Percentiles rank a stretch among this genome's conserved stretches.
Evolutionary conservation across 2,113 vertebrate genomes (phyloP).

Genomic region (Melanerpes formicivorus): DNA sequence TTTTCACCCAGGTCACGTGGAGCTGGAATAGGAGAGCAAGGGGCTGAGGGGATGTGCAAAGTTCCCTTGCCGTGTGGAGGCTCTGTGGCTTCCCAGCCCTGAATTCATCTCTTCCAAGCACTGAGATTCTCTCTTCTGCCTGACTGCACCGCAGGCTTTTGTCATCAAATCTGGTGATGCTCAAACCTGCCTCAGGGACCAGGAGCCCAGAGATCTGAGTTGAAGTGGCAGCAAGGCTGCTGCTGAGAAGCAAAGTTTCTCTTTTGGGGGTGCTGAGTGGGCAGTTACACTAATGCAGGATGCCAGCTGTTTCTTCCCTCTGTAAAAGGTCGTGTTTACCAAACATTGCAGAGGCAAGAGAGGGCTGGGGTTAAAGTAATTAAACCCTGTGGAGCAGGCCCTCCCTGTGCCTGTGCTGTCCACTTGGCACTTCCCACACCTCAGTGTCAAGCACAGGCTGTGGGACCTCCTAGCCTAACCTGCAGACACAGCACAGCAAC

Average conservation of each 20-base stretch:
- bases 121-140: constrained; percentile 63
- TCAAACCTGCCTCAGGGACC: constrained; percentile 48
- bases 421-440: not conserved
- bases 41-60: not conserved
- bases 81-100: not conserved
- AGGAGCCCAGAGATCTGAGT: constrained; percentile 65
- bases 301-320: constrained; percentile 50
- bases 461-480: not conserved
- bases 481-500: not conserved
- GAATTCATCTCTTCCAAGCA: constrained; percentile 30
- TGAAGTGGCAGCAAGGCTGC: constrained; percentile 62
- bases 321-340: constrained; percentile 56
- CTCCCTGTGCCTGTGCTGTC: not conserved
- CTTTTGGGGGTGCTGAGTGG: constrained; percentile 26
- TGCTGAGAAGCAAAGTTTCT: constrained; percentile 67
- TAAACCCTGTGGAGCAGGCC: constrained; percentile 26
- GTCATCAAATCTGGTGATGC: constrained; percentile 47
- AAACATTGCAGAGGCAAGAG: constrained; percentile 40
- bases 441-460: not conserved
- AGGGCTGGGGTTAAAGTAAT: constrained; percentile 56
- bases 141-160: constrained; percentile 60
- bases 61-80: not conserved
- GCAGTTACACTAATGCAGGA: constrained; percentile 51
- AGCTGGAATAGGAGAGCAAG: not conserved
- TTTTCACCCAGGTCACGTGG: not conserved